A percentile compares a stretch with the other conserved stretches of the same genome.
Conservation (phyloP, 2,888 invertebrate genomes). For the Corbicula japonica region DNA sequence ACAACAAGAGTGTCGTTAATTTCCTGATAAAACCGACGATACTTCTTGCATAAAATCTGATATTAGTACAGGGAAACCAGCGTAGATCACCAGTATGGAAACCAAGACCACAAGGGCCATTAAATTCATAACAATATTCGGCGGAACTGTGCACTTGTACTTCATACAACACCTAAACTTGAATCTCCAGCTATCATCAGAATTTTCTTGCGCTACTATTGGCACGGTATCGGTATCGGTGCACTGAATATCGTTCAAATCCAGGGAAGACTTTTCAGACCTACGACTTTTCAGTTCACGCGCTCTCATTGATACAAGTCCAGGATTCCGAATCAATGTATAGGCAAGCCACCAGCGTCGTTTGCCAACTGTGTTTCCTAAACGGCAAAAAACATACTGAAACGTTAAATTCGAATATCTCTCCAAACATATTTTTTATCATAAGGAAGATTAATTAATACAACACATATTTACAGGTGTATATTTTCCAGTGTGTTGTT, state of each 20-base stretch:
- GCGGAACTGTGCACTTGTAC: slow-evolving; percentile 16
- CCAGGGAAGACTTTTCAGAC: background rate
- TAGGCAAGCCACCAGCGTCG: slow-evolving; percentile 24
- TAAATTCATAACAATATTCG: slow-evolving; percentile 20
- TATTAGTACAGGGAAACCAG: slow-evolving; percentile 11
- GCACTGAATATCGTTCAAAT: slow-evolving; percentile 1
- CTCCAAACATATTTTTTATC: too few relatives aligned
- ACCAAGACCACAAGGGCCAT: slow-evolving; percentile 21
- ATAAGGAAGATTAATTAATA: background rate
- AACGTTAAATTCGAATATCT: too few relatives aligned
- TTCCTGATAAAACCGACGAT: background rate
- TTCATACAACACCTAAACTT: slow-evolving; percentile 10
- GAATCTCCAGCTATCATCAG: slow-evolving; percentile 14
- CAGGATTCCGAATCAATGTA: slow-evolving; percentile 27
- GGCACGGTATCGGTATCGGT: background rate
- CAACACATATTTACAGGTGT: background rate
- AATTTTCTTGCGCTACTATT: background rate
- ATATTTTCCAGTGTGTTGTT: background rate
- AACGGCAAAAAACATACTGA: background rate
- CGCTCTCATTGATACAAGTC: background rate
- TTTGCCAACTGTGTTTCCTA: slow-evolving; percentile 12
- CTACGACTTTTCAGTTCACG: background rate
- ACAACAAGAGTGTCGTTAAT: too few relatives aligned
- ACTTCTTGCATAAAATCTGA: background rate
- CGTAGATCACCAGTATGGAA: slow-evolving; percentile 14